Evolutionary conservation across 2,113 vertebrate genomes (phyloP).

Genomic region (Alectura lathami): DNA sequence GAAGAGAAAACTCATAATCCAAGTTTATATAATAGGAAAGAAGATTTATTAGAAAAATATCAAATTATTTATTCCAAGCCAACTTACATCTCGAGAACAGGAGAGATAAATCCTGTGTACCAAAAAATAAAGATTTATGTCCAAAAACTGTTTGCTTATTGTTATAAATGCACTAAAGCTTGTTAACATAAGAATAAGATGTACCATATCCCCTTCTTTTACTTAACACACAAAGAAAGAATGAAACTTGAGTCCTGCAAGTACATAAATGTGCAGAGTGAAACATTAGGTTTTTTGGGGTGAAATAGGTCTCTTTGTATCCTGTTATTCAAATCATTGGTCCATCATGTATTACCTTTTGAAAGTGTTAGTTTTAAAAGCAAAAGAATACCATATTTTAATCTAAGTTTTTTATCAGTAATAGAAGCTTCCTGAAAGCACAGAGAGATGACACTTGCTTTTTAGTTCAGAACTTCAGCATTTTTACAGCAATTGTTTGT

Average conservation of each 20-base stretch:
- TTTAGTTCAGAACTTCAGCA: background rate
- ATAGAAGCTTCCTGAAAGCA: background rate
- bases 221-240: background rate
- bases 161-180: background rate
- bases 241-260: background rate
- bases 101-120: background rate
- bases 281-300: background rate
- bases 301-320: background rate
- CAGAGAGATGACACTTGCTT: background rate
- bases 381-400: background rate
- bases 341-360: background rate
- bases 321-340: background rate
- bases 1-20: background rate
- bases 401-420: background rate
- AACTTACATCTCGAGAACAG: background rate
- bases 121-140: background rate
- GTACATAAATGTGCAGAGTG: background rate
- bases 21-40: background rate
- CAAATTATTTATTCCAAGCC: background rate
- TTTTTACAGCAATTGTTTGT: background rate
- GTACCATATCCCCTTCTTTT: background rate
- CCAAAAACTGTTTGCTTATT: background rate
- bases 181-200: background rate
- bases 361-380: background rate
- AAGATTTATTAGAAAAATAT: background rate